phyloP scores from a whole-genome alignment of 23 tunicate species.

The Phallusia fumigata region DNA sequence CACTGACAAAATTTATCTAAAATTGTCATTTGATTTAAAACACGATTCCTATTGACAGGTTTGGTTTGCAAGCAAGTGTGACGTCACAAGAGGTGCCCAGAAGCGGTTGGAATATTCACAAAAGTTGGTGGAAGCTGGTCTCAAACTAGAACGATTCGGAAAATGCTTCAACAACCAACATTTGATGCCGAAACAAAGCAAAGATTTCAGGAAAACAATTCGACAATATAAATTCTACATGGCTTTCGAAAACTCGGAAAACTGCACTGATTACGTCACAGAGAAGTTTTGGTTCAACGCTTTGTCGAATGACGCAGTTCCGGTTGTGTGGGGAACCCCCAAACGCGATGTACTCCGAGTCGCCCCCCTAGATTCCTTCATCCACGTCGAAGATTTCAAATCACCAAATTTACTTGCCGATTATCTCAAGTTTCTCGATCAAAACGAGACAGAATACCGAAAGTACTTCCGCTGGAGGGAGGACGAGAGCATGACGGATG shows the following conservation, averaged over 20 bases:
- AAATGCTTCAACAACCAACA: constrained; percentile 8
- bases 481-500: constrained; percentile 32
- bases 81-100: constrained; percentile 18
- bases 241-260: constrained; percentile 29
- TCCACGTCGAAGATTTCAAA: constrained; percentile 10
- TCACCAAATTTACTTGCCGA: neutral
- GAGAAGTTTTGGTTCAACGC: constrained; percentile 20
- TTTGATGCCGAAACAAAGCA: neutral
- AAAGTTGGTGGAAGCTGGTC: constrained; percentile 20
- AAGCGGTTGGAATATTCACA: constrained; percentile 29
- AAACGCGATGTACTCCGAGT: neutral
- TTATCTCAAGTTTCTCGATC: constrained; percentile 7
- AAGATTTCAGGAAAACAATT: neutral
- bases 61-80: constrained; percentile 22
- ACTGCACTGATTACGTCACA: constrained; percentile 27
- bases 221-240: constrained; percentile 32
- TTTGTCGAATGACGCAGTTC: neutral
- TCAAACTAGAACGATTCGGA: constrained; percentile 23
- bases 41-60: neutral
- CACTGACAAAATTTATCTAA: too few relatives aligned
- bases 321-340: constrained; percentile 17
- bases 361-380: constrained; percentile 23
- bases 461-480: constrained; percentile 39
- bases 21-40: too few relatives aligned
- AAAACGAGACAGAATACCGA: constrained; percentile 12